Percentiles rank a stretch among this genome's conserved stretches.
phyloP scores from a whole-genome alignment of 1,140 invertebrate genomes.

The Cydia amplana region DNA sequence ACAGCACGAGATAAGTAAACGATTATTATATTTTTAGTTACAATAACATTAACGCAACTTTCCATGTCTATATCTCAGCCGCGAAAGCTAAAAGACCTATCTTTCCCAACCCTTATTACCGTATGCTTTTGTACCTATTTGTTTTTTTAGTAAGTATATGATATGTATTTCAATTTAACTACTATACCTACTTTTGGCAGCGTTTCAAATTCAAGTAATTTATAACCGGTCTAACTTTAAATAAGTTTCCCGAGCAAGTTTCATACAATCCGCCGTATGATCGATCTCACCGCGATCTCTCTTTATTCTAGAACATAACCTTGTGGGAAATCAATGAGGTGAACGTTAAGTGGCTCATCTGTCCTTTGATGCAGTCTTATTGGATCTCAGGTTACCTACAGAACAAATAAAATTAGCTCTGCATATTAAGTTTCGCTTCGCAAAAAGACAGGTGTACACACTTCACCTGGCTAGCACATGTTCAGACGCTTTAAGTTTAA shows the following conservation, averaged over 20 bases:
- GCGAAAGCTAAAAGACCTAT: no score
- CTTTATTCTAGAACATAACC: slow-evolving; percentile 35
- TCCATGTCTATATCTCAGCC: no score
- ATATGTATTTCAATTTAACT: no score
- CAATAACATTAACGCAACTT: no score
- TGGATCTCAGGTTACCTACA: slow-evolving; percentile 62
- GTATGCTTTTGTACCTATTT: no score
- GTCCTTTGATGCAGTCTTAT: slow-evolving; percentile 52
- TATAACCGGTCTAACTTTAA: slow-evolving; percentile 10
- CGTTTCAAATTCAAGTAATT: neutral
- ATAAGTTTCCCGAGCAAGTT: slow-evolving; percentile 19
- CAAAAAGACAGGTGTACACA: slow-evolving; percentile 62
- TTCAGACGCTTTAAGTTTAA: slow-evolving; percentile 52
- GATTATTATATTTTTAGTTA: no score
- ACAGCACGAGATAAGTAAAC: no score
- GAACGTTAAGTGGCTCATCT: slow-evolving; percentile 66
- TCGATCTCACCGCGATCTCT: neutral
- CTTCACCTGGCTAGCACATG: slow-evolving; percentile 71
- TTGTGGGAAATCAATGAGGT: slow-evolving; percentile 57
- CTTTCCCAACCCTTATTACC: no score
- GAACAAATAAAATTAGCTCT: slow-evolving; percentile 60
- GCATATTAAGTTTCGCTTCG: slow-evolving; percentile 68
- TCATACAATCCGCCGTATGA: slow-evolving; percentile 7
- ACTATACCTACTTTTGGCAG: neutral
- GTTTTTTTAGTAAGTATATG: no score